Evolutionary conservation across 2,888 invertebrate genomes (phyloP).

Genomic region (Campaea margaritaria): DNA sequence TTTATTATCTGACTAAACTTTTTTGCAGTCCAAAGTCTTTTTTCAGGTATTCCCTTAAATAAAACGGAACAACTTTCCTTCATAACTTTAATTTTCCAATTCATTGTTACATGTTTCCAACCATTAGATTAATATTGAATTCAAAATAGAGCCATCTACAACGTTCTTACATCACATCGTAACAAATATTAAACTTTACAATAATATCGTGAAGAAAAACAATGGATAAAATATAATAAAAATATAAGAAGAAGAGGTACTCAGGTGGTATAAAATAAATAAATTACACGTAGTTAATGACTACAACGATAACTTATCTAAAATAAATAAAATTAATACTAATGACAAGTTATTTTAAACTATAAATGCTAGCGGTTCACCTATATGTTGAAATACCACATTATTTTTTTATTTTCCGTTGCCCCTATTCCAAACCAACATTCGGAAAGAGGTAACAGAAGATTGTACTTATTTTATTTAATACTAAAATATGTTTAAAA

Average conservation of each 20-base stretch:
- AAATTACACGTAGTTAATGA: conserved; percentile 74
- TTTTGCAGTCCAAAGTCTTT: neutral
- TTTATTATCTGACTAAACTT: too few species aligned
- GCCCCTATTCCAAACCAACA: conserved; percentile 71
- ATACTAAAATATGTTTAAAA: conserved; percentile 68
- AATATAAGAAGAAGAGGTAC: conserved; percentile 79
- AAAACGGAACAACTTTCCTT: conserved; percentile 44
- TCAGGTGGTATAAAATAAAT: conserved; percentile 81
- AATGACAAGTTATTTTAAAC: conserved; percentile 84
- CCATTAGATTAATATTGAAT: conserved; percentile 33
- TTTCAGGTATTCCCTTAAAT: conserved; percentile 30
- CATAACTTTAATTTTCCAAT: conserved; percentile 58
- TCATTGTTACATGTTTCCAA: conserved; percentile 42
- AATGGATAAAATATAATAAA: conserved; percentile 49
- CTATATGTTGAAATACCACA: conserved; percentile 74
- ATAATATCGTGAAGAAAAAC: conserved; percentile 49
- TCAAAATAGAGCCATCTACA: conserved; percentile 32
- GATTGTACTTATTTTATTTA: conserved; percentile 76
- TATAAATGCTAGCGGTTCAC: conserved; percentile 80
- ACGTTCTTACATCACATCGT: conserved; percentile 33
- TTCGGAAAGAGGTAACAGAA: conserved; percentile 84
- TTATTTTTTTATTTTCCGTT: conserved; percentile 77
- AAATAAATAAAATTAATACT: conserved; percentile 84
- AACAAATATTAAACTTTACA: conserved; percentile 59
- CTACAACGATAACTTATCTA: conserved; percentile 73